Conservation (phyloP, 2,888 invertebrate species). For the Cosmia pyralina region DNA sequence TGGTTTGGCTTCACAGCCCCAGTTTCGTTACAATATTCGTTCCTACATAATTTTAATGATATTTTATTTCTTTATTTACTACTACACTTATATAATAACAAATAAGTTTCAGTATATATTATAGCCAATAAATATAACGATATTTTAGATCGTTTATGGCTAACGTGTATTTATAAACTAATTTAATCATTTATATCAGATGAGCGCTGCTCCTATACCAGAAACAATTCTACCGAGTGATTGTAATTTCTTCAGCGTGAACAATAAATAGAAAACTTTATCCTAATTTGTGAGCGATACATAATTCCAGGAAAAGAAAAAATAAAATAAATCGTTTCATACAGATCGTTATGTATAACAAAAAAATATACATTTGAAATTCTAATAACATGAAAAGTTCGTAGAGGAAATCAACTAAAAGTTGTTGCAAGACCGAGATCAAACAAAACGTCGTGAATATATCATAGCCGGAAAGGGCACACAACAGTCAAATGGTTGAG, state of each 20-base stretch:
- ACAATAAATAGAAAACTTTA: conserved; percentile 61
- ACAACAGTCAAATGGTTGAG: conserved; percentile 62
- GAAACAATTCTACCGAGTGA: conserved; percentile 31
- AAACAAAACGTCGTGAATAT: conserved; percentile 83
- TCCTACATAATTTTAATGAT: conserved; percentile 79
- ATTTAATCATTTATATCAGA: conserved; percentile 58
- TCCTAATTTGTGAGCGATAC: conserved; percentile 76
- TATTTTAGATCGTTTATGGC: conserved; percentile 62
- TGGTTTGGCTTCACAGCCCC: conserved; percentile 87
- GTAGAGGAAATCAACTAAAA: conserved; percentile 74
- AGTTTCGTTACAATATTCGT: conserved; percentile 79
- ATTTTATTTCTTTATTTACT: conserved; percentile 66
- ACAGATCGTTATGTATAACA: conserved; percentile 74
- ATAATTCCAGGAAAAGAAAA: conserved; percentile 63
- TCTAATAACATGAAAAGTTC: conserved; percentile 76
- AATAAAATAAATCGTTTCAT: conserved; percentile 70
- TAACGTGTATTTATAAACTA: conserved; percentile 56
- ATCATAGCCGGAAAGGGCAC: conserved; percentile 81
- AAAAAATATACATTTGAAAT: conserved; percentile 79
- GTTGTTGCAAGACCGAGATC: conserved; percentile 85
- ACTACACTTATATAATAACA: conserved; percentile 72
- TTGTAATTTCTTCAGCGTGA: conserved; percentile 23
- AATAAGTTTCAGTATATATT: conserved; percentile 67
- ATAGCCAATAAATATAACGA: conserved; percentile 64
- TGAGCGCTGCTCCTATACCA: conserved; percentile 53